These are phyloP conservation scores for Nesidiocoris tenuis DNA, from an alignment of 2,888 invertebrate species.

Conservation along the genomic window DNA sequence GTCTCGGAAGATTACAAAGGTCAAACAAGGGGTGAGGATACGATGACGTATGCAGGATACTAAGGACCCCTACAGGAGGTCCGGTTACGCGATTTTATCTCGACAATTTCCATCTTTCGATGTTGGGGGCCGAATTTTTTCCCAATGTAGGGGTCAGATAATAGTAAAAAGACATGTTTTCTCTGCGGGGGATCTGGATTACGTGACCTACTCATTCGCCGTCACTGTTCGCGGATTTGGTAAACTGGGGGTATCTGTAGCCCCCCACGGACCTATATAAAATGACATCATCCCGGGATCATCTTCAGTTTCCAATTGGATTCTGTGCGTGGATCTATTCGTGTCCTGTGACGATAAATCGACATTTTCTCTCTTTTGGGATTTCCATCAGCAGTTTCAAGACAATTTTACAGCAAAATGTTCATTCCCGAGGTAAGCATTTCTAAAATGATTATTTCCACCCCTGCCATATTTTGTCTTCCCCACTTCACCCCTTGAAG, in stretches of 20 bases:
- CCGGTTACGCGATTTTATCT: neutral
- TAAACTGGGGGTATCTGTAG: neutral
- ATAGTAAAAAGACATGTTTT: neutral
- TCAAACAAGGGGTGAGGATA: too few relatives aligned
- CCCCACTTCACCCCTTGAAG: too few relatives aligned
- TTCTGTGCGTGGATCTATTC: neutral
- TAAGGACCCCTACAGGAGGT: too few relatives aligned
- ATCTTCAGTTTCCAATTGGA: neutral
- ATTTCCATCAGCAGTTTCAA: neutral
- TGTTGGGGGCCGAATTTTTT: too few relatives aligned
- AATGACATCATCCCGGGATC: neutral
- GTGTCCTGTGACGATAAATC: neutral
- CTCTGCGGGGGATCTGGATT: neutral
- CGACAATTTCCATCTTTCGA: neutral
- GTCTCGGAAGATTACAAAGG: too few relatives aligned
- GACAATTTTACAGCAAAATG: too few relatives aligned
- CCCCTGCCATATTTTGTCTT: too few relatives aligned
- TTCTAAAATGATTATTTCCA: too few relatives aligned
- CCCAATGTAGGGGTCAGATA: neutral
- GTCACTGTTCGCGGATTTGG: neutral
- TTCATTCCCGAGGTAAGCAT: neutral
- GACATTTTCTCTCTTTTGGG: neutral
- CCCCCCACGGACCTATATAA: neutral
- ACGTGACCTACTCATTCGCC: neutral
- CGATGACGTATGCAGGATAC: too few relatives aligned